Base-by-base conservation (phyloP, 2,888 invertebrate genomes). In the Drosophila limbata region DNA sequence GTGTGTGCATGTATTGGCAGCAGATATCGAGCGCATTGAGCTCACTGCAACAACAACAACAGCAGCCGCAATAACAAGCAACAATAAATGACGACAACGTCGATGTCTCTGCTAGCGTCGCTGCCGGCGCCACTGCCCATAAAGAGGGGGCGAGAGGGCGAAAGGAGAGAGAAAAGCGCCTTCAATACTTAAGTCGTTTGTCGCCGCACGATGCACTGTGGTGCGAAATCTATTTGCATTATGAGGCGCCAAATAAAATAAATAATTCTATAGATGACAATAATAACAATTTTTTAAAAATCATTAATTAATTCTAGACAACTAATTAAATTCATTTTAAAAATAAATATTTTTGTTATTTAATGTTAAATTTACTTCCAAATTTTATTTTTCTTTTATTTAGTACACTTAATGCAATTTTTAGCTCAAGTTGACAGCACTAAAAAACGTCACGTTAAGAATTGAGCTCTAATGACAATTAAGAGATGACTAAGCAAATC, bases 21-120 rank as follows among this genome's bases (percentile, higher is more conserved):
- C 77, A 77, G 78, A 83, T 79, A 79, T 84, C 80, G 80, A 79
- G 80, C 83, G 84, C 74, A 75, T 73, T 71, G 76, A 71, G 80
- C 77, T 55, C 50, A 76, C 61, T 62, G 55, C 73, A 69, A 55
- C 56, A 50, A 50, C 57, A 68, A 51, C 61, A 68, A 60, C 44
- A 65, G 37, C 68, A 51, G 62, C 42, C 35, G 66, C 66, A 79
- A 79, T 67, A 69, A 70, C 67, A 64, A 77, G 66, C 78, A 73
- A 69, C 78, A 81, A 76, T 73, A 86, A 86, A 84, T 84, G 84
- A 77, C 77, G 70, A 66, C 73, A 68, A 52, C 67, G 62, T 39
- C 67, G 75, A 37, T 48, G 67, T 35, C 61, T 37, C 71, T 64
- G 64, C 48, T 53, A 45, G 25, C 52, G 64, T 45, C 45, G 57